These are phyloP conservation scores for Agrotis ipsilon DNA, from an alignment of 2,888 invertebrate species.

Conservation along the genomic window DNA sequence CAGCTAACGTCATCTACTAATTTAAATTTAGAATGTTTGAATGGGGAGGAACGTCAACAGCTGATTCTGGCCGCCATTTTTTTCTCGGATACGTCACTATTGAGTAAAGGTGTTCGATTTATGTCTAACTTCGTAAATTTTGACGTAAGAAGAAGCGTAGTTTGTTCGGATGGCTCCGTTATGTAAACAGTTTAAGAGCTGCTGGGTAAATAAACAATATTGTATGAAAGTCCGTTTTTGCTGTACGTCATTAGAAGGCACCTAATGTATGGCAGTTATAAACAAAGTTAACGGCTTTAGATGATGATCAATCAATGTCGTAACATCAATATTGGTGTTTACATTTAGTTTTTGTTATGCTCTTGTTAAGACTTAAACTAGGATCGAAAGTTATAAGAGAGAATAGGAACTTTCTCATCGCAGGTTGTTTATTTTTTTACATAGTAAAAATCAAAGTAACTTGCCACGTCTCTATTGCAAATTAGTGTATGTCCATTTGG, in stretches of 20 bases:
- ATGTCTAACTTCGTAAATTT: conserved; percentile 37
- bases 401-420: conserved; percentile 26
- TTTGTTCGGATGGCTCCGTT: conserved; percentile 14
- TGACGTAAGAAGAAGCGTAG: conserved; percentile 48
- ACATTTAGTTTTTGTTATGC: conserved; percentile 26
- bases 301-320: conserved; percentile 45
- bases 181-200: conserved; percentile 44
- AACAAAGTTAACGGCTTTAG: conserved; percentile 38
- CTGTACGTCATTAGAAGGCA: conserved; percentile 29
- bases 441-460: too few relatives aligned
- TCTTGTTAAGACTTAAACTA: conserved; percentile 18
- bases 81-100: conserved; percentile 53
- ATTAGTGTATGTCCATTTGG: neutral
- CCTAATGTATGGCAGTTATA: conserved; percentile 21
- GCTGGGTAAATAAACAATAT: conserved; percentile 37
- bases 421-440: conserved; percentile 1
- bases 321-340: conserved; percentile 41
- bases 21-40: conserved; percentile 64
- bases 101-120: conserved; percentile 33
- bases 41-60: conserved; percentile 57
- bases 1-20: conserved; percentile 43
- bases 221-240: conserved; percentile 28
- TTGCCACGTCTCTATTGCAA: too few relatives aligned
- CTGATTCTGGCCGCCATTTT: conserved; percentile 43
- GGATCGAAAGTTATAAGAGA: too few relatives aligned